phyloP scores from a whole-genome alignment of 2,113 vertebrate species.

The Pollimyrus isidori region DNA sequence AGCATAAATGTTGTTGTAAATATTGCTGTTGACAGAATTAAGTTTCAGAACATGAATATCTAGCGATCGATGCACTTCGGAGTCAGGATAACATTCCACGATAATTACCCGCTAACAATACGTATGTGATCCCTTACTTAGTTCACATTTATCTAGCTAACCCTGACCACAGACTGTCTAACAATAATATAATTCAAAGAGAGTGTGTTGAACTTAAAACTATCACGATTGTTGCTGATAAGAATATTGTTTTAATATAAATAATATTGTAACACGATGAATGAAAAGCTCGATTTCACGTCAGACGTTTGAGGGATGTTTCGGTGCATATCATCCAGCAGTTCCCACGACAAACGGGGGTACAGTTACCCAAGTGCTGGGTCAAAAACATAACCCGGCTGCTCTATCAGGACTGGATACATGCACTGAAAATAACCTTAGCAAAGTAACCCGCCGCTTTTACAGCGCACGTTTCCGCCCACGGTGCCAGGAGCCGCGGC shows the following conservation, averaged over 20 bases:
- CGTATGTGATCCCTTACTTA: neutral
- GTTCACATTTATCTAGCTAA: neutral
- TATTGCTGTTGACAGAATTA: neutral
- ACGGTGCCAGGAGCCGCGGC: neutral
- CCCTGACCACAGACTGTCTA: neutral
- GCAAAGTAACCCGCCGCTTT: neutral
- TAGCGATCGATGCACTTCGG: neutral
- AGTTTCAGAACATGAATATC: neutral
- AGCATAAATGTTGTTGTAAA: neutral
- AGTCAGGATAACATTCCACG: neutral
- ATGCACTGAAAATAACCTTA: neutral
- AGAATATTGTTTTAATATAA: neutral
- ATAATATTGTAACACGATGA: neutral
- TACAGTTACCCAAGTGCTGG: neutral
- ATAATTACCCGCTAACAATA: neutral
- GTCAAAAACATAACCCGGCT: neutral
- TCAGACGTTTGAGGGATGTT: neutral
- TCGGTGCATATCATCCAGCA: neutral
- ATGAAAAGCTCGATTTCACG: neutral
- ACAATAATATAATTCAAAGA: neutral
- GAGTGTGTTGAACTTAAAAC: neutral
- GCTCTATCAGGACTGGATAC: neutral
- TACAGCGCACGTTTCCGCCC: neutral
- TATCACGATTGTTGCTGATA: neutral
- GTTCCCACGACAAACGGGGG: neutral